Conservation (phyloP, 2,888 invertebrate genomes). For the Andrena haemorrhoa region DNA sequence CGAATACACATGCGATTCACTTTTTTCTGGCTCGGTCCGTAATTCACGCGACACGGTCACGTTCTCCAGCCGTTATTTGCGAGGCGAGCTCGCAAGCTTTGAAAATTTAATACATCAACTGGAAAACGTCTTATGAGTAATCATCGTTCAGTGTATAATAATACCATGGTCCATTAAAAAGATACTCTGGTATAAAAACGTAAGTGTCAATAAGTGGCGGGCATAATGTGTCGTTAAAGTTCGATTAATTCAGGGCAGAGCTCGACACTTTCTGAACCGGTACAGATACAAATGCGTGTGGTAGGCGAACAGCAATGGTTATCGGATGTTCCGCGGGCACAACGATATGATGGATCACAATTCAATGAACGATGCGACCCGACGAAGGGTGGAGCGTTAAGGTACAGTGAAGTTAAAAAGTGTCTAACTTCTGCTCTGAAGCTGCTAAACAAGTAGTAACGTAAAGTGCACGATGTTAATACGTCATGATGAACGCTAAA, state of each 20-base stretch:
- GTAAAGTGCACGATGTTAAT: conserved; percentile 77
- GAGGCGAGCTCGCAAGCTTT: conserved; percentile 44
- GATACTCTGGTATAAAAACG: conserved; percentile 72
- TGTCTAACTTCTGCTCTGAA: conserved; percentile 74
- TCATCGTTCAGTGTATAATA: conserved; percentile 65
- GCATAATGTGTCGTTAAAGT: conserved; percentile 58
- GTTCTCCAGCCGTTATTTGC: conserved; percentile 28
- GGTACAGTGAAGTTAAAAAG: conserved; percentile 64
- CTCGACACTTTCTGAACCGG: conserved; percentile 66
- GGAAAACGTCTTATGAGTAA: conserved; percentile 64
- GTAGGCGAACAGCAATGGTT: conserved; percentile 39
- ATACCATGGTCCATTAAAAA: conserved; percentile 70
- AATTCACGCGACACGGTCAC: conserved; percentile 42
- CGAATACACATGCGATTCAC: conserved; percentile 50
- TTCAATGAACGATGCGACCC: conserved; percentile 41
- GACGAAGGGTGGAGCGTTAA: conserved; percentile 31
- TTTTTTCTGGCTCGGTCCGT: conserved; percentile 49
- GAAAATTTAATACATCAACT: conserved; percentile 59
- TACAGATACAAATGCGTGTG: conserved; percentile 22
- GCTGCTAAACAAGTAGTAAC: conserved; percentile 72
- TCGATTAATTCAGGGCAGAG: conserved; percentile 62
- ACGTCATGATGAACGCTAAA: conserved; percentile 72
- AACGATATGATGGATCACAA: conserved; percentile 32
- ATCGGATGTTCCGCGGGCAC: conserved; percentile 10
- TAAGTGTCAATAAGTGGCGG: conserved; percentile 65